A percentile compares a stretch with the other conserved stretches of the same genome.
Conservation (phyloP, 2,113 vertebrate species). For the Isurus oxyrinchus region DNA sequence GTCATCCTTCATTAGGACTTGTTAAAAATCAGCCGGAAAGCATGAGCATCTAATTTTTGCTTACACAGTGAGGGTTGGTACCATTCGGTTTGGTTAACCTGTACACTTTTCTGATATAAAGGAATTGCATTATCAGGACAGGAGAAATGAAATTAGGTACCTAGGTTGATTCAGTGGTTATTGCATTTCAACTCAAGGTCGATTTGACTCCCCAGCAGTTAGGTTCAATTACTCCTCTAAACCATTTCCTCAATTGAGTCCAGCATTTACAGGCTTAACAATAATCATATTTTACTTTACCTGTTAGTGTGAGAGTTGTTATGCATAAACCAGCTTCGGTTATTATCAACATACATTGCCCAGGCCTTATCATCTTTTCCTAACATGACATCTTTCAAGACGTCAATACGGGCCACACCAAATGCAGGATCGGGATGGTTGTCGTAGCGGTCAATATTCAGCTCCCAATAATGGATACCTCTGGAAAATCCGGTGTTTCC, state of each 20-base stretch:
- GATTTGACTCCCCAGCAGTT: neutral
- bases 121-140: neutral
- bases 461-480: constrained; percentile 95
- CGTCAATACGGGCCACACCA: constrained; percentile 78
- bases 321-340: constrained; percentile 99
- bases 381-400: constrained; percentile 94
- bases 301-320: constrained; percentile 99
- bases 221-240: constrained; percentile 4
- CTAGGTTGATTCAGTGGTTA: neutral
- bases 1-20: neutral
- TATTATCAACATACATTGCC: constrained; percentile 99
- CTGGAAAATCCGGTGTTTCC: constrained; percentile 88
- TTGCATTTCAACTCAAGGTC: neutral
- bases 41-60: neutral
- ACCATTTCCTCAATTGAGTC: neutral
- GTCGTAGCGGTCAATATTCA: constrained; percentile 90
- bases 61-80: neutral
- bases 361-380: constrained; percentile 98
- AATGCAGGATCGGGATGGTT: constrained; percentile 97
- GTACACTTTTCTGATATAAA: neutral
- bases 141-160: neutral
- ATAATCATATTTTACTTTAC: constrained; percentile 51
- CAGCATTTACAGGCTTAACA: neutral
- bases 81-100: neutral
- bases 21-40: neutral